Evolutionary conservation across 2,888 invertebrate species (phyloP).

Genomic region (Drosophila rubida): DNA sequence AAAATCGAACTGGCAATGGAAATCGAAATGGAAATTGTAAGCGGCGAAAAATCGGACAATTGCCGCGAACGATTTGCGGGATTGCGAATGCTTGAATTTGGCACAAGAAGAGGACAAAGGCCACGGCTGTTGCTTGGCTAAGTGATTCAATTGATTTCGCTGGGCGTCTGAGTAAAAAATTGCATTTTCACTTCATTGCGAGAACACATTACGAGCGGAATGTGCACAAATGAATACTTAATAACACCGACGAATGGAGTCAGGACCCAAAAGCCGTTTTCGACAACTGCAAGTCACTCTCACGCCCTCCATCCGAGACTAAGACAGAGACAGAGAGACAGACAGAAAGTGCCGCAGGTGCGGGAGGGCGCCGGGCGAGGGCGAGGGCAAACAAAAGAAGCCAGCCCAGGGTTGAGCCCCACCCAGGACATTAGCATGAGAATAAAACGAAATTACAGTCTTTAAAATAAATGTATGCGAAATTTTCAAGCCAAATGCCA

Average conservation of each 20-base stretch:
- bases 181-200: conserved; percentile 52
- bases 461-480: conserved; percentile 79
- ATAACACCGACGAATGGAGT: conserved; percentile 50
- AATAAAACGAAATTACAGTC: conserved; percentile 78
- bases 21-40: neutral
- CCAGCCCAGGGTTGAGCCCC: conserved; percentile 2
- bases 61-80: conserved; percentile 24
- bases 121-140: neutral
- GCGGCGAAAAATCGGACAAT: neutral
- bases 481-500: conserved; percentile 68
- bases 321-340: neutral
- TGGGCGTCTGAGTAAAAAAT: conserved; percentile 34
- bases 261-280: conserved; percentile 28
- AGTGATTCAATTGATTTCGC: conserved; percentile 27
- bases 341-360: neutral
- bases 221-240: conserved; percentile 73
- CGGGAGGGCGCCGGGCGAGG: neutral
- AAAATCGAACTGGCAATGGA: neutral
- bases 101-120: conserved; percentile 3
- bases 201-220: conserved; percentile 54
- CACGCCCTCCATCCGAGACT: conserved; percentile 12
- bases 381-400: conserved; percentile 19
- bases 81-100: conserved; percentile 17
- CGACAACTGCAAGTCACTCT: conserved; percentile 59
- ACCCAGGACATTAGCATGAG: conserved; percentile 68